Percentiles rank a stretch among this genome's conserved stretches.
phyloP scores from a whole-genome alignment of 1,140 invertebrate genomes.

The Drosophila varians region DNA sequence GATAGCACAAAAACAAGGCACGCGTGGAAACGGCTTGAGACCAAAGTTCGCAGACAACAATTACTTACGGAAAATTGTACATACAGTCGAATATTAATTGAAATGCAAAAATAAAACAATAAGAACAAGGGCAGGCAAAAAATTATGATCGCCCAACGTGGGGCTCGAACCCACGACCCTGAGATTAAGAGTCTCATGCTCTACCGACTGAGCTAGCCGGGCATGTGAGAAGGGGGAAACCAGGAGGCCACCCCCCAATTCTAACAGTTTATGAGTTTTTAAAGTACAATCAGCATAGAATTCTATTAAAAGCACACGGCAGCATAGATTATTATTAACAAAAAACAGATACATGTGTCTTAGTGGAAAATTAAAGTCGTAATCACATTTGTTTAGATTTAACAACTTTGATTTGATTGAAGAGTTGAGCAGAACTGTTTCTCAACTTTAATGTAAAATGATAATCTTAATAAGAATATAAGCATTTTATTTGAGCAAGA shows the following conservation, averaged over 20 bases:
- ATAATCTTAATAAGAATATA: background rate
- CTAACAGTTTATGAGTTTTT: no score
- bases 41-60: constrained; percentile 12
- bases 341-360: background rate
- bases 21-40: background rate
- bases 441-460: background rate
- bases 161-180: constrained; percentile 96
- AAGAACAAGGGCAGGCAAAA: background rate
- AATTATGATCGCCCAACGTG: constrained; percentile 89
- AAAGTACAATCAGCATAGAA: background rate
- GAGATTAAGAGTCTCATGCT: constrained; percentile 97
- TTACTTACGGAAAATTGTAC: constrained; percentile 1
- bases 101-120: background rate
- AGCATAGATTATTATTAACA: background rate
- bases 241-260: background rate
- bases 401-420: background rate
- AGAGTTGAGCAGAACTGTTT: background rate
- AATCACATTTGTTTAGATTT: background rate
- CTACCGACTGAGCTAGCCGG: constrained; percentile 95
- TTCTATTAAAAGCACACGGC: background rate
- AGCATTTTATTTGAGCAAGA: no score
- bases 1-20: background rate
- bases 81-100: background rate
- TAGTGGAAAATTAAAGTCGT: background rate
- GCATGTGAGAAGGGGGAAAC: constrained; percentile 76